A percentile compares a stretch with the other conserved stretches of the same genome.
These are phyloP conservation scores for Pangasius sanitwongsei DNA, from an alignment of 2,797 vertebrate genomes.

Conservation along the genomic window DNA sequence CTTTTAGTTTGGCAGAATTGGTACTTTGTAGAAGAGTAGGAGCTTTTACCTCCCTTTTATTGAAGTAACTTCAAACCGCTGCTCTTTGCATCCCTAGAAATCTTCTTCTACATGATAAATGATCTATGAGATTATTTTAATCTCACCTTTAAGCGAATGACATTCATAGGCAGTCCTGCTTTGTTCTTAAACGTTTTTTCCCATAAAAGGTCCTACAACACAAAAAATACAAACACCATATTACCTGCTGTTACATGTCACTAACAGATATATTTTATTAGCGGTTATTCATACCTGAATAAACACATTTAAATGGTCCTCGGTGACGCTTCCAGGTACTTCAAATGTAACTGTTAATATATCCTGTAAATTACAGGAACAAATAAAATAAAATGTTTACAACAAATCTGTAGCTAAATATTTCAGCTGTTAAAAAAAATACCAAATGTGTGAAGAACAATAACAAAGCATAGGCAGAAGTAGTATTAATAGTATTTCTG, in stretches of 20 bases:
- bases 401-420: neutral
- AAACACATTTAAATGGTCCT: constrained; percentile 87
- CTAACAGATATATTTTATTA: neutral
- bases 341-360: constrained; percentile 94
- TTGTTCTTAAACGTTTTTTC: constrained; percentile 88
- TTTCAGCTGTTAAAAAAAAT: neutral
- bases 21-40: neutral
- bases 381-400: neutral
- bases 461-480: neutral
- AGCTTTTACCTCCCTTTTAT: neutral
- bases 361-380: constrained; percentile 73
- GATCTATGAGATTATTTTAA: neutral
- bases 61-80: neutral
- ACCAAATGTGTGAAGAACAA: neutral
- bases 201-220: constrained; percentile 89
- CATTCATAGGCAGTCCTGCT: constrained; percentile 80
- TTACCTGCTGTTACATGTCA: neutral
- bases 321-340: constrained; percentile 82
- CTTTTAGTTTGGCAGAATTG: neutral
- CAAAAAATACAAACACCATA: constrained; percentile 25
- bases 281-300: constrained; percentile 82
- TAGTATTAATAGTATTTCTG: constrained; percentile 24
- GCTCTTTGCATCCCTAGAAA: neutral
- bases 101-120: neutral
- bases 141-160: constrained; percentile 90